Evolutionary conservation across 2,797 vertebrate genomes (phyloP).

Genomic region (Forpus xanthops): DNA sequence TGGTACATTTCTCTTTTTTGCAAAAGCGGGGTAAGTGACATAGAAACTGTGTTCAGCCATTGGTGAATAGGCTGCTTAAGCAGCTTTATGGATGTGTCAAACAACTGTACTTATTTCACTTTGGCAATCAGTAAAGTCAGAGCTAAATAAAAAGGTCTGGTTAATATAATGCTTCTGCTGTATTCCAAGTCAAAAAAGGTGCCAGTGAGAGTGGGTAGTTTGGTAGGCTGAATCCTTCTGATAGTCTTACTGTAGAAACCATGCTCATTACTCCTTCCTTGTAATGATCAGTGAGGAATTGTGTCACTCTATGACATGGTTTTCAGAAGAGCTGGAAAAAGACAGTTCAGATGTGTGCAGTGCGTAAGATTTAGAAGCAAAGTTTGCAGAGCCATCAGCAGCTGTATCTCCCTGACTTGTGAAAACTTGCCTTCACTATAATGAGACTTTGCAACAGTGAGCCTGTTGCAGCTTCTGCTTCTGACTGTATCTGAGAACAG

Average conservation of each 20-base stretch:
- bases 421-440: background rate
- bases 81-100: background rate
- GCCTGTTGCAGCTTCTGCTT: background rate
- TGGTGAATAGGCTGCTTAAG: background rate
- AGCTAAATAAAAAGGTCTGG: background rate
- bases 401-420: background rate
- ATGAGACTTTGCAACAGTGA: background rate
- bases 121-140: background rate
- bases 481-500: background rate
- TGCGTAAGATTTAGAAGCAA: background rate
- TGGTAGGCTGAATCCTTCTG: background rate
- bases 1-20: background rate
- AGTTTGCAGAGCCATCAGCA: background rate
- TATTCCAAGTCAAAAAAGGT: background rate
- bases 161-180: background rate
- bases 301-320: no score
- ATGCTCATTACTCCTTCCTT: background rate
- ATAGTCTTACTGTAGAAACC: background rate
- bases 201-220: background rate
- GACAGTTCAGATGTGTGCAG: background rate
- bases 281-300: background rate
- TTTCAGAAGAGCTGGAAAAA: background rate
- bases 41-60: accelerated
- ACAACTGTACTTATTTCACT: background rate
- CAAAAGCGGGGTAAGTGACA: background rate